Percentiles rank a stretch among this genome's conserved stretches.
phyloP scores from a whole-genome alignment of 2,113 vertebrate species.

The Sinocyclocheilus anophthalmus region DNA sequence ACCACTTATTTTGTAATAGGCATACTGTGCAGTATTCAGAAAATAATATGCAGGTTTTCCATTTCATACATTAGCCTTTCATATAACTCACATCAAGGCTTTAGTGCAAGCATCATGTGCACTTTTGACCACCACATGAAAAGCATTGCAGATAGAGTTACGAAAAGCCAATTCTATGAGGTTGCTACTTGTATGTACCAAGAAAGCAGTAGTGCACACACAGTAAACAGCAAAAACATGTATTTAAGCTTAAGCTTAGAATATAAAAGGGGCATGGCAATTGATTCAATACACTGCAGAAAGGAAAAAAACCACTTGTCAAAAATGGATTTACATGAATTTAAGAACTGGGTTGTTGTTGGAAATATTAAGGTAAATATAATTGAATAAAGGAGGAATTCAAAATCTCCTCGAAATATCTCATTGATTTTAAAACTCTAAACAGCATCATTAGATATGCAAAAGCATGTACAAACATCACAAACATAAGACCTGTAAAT shows the following conservation, averaged over 20 bases:
- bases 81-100: neutral
- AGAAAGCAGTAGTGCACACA: neutral
- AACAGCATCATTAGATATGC: neutral
- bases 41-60: neutral
- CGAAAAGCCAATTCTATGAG: neutral
- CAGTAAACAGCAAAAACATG: neutral
- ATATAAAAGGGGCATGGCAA: neutral
- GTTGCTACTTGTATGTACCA: neutral
- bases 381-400: neutral
- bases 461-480: neutral
- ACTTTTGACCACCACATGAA: neutral
- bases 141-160: neutral
- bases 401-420: neutral
- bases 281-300: neutral
- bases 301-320: neutral
- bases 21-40: neutral
- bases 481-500: neutral
- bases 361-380: neutral
- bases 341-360: neutral
- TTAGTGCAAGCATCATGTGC: neutral
- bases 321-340: neutral
- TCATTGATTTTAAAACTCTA: neutral
- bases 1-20: too few relatives aligned
- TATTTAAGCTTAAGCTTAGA: neutral
- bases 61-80: neutral